Conservation (phyloP, 2,888 invertebrate species). For the Lepetodrilus schrolli region DNA sequence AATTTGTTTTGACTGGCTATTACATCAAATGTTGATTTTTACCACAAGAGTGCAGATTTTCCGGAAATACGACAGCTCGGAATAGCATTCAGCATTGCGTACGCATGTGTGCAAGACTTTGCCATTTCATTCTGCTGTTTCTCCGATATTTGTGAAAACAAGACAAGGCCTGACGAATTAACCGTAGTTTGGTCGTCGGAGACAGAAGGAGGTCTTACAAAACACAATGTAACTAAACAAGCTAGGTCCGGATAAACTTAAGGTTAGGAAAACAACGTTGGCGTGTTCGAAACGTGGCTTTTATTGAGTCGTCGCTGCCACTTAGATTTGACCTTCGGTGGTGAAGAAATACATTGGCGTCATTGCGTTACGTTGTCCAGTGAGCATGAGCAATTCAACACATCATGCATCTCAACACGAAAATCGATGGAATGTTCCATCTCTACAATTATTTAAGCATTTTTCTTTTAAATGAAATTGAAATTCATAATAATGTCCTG, state of each 20-base stretch:
- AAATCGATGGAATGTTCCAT: no score
- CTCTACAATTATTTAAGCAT: no score
- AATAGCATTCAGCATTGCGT: neutral
- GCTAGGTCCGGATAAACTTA: conserved; percentile 6
- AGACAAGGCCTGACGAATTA: neutral
- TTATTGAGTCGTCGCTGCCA: neutral
- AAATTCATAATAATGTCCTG: no score
- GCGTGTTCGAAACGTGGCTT: neutral
- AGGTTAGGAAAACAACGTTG: conserved; percentile 14
- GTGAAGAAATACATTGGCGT: no score
- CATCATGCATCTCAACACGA: no score
- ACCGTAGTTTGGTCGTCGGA: neutral
- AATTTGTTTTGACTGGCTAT: conserved; percentile 20
- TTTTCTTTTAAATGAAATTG: no score
- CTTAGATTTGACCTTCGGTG: conserved; percentile 20
- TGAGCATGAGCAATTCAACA: no score
- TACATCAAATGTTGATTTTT: neutral
- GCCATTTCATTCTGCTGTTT: conserved; percentile 4
- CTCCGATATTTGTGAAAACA: conserved; percentile 23
- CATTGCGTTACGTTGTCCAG: no score
- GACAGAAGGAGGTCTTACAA: neutral
- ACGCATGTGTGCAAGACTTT: conserved; percentile 10
- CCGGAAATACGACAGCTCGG: neutral
- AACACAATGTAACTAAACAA: conserved; percentile 27
- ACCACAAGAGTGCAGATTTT: neutral